Percentiles rank a stretch among this genome's conserved stretches.
phyloP scores from a whole-genome alignment of 1,140 invertebrate species.

The Bactericera cockerelli region DNA sequence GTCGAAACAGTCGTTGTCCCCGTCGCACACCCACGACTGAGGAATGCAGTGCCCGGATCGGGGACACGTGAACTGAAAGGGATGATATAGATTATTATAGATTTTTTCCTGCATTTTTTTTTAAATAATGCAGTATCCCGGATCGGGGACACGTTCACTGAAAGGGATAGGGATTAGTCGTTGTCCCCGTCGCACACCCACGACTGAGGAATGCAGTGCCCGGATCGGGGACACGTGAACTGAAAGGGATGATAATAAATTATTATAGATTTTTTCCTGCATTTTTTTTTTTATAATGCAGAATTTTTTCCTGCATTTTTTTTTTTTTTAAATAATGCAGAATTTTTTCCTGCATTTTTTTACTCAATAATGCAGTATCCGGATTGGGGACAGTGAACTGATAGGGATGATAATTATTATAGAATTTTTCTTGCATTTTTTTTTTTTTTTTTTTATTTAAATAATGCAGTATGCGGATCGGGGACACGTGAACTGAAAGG shows the following conservation, averaged over 20 bases:
- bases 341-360: no score
- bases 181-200: conserved; percentile 84
- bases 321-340: no score
- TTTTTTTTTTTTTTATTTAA: no score
- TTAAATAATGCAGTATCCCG: conserved; percentile 91
- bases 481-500: conserved; percentile 75
- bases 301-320: no score
- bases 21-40: conserved; percentile 76
- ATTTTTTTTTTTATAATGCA: no score
- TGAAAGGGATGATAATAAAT: conserved; percentile 34
- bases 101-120: no score
- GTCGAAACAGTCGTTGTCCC: conserved; percentile 94
- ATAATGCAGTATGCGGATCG: conserved; percentile 89
- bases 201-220: conserved; percentile 88
- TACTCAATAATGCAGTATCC: conserved; percentile 95
- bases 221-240: conserved; percentile 86
- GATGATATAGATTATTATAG: no score
- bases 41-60: conserved; percentile 92
- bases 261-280: no score
- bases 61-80: conserved; percentile 75
- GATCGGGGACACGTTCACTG: conserved; percentile 87
- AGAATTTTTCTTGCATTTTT: no score
- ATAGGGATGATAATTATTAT: no score
- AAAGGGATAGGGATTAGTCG: conserved; percentile 26
- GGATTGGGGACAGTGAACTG: no score